These are phyloP conservation scores for Micropoecilia bifurca DNA, from an alignment of 2,797 vertebrate species.

Conservation along the genomic window DNA sequence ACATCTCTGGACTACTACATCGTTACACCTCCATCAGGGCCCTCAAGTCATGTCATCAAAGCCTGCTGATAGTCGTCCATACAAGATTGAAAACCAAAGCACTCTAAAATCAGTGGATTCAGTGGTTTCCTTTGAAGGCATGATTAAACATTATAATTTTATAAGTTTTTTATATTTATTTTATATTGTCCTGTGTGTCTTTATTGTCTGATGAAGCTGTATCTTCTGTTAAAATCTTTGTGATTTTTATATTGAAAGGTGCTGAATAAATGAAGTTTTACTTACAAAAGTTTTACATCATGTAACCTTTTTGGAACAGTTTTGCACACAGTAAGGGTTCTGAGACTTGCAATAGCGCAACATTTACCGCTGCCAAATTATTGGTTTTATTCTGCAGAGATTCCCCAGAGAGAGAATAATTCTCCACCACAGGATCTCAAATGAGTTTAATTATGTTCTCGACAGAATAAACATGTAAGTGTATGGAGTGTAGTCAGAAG, in stretches of 20 bases:
- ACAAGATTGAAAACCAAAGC: neutral
- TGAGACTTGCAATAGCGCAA: slow-evolving; percentile 20
- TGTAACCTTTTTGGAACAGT: slow-evolving; percentile 23
- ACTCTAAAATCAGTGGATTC: neutral
- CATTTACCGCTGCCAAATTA: slow-evolving; percentile 26
- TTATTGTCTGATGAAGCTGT: neutral
- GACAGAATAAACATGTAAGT: neutral
- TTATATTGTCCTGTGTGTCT: neutral
- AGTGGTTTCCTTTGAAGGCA: too few relatives aligned
- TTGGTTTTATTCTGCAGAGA: slow-evolving; percentile 29
- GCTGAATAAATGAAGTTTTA: neutral
- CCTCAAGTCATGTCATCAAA: neutral
- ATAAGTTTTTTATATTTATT: neutral
- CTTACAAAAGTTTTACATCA: neutral
- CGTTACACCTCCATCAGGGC: neutral
- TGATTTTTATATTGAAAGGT: neutral
- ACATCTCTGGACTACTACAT: neutral
- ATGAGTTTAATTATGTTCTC: slow-evolving; percentile 26
- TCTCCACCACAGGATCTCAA: slow-evolving; percentile 20
- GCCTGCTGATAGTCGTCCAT: neutral
- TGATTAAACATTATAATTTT: neutral
- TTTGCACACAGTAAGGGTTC: slow-evolving; percentile 9
- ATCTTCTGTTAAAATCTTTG: neutral
- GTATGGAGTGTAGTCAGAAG: neutral
- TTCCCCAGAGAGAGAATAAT: slow-evolving; percentile 27